Evolutionary conservation across 35 echinoderm and acorn worm species (phyloP).

Genomic region (Nesometra sesokonis): DNA sequence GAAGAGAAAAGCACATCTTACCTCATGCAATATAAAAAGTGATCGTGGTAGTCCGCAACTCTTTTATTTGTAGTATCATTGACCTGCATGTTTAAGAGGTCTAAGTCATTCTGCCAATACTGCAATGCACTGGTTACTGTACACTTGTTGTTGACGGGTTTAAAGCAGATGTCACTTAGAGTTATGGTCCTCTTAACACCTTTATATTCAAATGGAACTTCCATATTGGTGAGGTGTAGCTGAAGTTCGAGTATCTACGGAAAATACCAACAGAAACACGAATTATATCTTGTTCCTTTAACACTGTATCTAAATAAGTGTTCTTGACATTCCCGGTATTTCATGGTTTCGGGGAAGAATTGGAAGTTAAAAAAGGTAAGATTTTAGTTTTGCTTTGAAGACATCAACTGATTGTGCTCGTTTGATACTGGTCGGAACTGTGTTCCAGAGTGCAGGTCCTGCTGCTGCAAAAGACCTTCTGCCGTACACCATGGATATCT

Average conservation of each 20-base stretch:
- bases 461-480: no score
- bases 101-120: slow-evolving; percentile 32
- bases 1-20: background rate
- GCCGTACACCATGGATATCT: no score
- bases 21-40: slow-evolving; percentile 64
- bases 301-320: no score
- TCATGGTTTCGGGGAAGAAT: no score
- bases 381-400: no score
- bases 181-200: background rate
- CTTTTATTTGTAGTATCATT: slow-evolving; percentile 8
- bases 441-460: no score
- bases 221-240: slow-evolving; percentile 1
- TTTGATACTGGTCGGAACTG: no score
- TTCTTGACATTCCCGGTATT: no score
- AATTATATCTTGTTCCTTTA: no score
- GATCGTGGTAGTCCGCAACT: slow-evolving; percentile 41
- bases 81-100: background rate
- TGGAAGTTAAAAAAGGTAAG: no score
- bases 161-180: slow-evolving; percentile 49
- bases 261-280: background rate
- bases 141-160: background rate
- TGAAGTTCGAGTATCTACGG: slow-evolving; percentile 20
- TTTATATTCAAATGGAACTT: background rate
- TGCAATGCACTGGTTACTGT: slow-evolving; percentile 19
- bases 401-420: no score